Evolutionary conservation across 30 jellyfish, hydroid and myxozoan genomes (phyloP).

Genomic region (Turritopsis dohrnii): DNA sequence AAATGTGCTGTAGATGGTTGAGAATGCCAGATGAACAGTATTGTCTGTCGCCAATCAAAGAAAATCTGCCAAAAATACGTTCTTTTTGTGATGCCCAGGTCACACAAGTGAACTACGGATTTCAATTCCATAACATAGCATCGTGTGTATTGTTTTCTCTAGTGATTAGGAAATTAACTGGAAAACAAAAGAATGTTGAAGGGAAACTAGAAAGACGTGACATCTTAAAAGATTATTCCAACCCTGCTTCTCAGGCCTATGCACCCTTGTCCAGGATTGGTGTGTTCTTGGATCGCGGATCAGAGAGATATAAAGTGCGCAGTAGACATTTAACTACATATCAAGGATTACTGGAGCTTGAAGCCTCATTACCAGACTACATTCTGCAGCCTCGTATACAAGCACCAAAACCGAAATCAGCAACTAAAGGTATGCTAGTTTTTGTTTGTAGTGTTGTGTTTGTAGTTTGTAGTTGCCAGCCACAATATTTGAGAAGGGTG

Average conservation of each 20-base stretch:
- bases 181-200: constrained; percentile 61
- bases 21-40: too few relatives aligned
- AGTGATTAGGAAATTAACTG: constrained; percentile 82
- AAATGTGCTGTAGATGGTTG: too few relatives aligned
- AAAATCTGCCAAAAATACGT: not conserved
- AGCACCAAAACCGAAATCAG: constrained; percentile 85
- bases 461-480: too few relatives aligned
- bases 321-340: constrained; percentile 84
- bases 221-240: constrained; percentile 70
- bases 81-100: not conserved
- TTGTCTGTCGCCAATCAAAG: not conserved
- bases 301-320: constrained; percentile 73
- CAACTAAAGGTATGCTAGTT: constrained; percentile 23
- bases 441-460: too few relatives aligned
- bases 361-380: constrained; percentile 83
- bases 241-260: constrained; percentile 79
- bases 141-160: too few relatives aligned
- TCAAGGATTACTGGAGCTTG: constrained; percentile 88
- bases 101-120: not conserved
- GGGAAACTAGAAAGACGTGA: constrained; percentile 83
- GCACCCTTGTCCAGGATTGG: constrained; percentile 98
- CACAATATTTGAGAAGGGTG: too few relatives aligned
- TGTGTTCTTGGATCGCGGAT: constrained; percentile 85
- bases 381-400: constrained; percentile 81
- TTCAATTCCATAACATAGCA: not conserved